These are phyloP conservation scores for Sympetrum striolatum DNA, from an alignment of 2,888 invertebrate species.

Conservation along the genomic window DNA sequence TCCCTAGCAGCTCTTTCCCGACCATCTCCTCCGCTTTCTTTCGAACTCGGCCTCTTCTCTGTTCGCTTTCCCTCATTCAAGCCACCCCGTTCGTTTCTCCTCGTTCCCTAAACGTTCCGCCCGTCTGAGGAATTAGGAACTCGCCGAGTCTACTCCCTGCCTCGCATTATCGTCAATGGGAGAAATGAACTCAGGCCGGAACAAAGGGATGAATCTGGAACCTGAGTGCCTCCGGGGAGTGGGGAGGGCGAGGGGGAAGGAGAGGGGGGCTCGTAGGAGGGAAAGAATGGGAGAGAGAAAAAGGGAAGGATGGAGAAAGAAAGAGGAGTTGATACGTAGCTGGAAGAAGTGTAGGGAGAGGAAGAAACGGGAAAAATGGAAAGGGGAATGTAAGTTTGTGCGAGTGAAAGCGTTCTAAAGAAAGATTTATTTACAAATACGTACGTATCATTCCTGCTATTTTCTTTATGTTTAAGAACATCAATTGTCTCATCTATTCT, in stretches of 20 bases:
- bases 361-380: background rate
- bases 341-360: background rate
- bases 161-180: conserved; percentile 8
- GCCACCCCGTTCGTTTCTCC: background rate
- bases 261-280: background rate
- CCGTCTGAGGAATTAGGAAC: conserved; percentile 17
- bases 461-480: no score
- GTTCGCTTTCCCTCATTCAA: background rate
- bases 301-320: background rate
- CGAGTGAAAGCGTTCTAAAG: no score
- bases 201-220: conserved; percentile 21
- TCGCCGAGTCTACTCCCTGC: conserved; percentile 2
- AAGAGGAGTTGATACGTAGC: background rate
- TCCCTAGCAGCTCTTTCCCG: background rate
- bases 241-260: background rate
- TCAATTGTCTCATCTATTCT: no score
- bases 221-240: conserved; percentile 3
- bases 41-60: background rate
- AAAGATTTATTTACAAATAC: background rate
- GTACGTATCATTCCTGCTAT: background rate
- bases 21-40: background rate
- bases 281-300: background rate
- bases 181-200: conserved; percentile 30
- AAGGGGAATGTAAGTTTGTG: background rate
- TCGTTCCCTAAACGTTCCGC: background rate